Evolutionary conservation across 1,140 invertebrate genomes (phyloP), one percentile per base, ranked within the genome.

Genomic region (Papilio glaucus): DNA sequence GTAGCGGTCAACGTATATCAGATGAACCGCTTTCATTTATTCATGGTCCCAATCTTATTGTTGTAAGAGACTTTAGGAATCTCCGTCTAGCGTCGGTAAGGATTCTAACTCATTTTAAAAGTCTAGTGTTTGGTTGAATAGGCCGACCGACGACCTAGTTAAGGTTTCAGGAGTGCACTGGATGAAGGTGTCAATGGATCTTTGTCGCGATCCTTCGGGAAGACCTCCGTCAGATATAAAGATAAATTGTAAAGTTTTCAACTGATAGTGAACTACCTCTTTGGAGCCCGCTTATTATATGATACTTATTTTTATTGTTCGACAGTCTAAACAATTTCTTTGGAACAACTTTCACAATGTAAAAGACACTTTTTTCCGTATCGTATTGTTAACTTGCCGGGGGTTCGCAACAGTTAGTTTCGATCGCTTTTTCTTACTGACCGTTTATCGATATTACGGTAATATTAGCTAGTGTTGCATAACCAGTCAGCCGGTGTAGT

Each of bases 381-480:
- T 8, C 60, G 53, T 39, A 70, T 74, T 70, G 49, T 49, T 72
- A 37, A 24, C 49, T 57, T 42, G 61, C 18, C 33, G 15, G 37
- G 62, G 29, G 62, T 68, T 68, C 72, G 72, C 71, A 71, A 72
- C 37, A 72, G 38, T 33, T 65, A 49, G 45, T 71, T 72, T 70
- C 53, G 33, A 61, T 42, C 63, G 60, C 61, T 78, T 71, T 76
- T 79, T 77, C 57, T 68, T 26, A 68, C 70, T 67, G 26, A 69
- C 74, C 45, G 65, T 84, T 82, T 81, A 82, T 83, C 83, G 83
- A 84, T 87, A 86, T 81, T 81, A 84, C 75, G 61, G 85, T 85
- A 81, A 79, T 84, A 80, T 79, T 84, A 85, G 73, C 72, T 81
- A 49, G 63, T 68, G 77, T 90, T 90, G 85, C 87, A 86, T 89